These are phyloP conservation scores for Athripsodes cinereus DNA, from an alignment of 2,888 invertebrate species.

Conservation along the genomic window DNA sequence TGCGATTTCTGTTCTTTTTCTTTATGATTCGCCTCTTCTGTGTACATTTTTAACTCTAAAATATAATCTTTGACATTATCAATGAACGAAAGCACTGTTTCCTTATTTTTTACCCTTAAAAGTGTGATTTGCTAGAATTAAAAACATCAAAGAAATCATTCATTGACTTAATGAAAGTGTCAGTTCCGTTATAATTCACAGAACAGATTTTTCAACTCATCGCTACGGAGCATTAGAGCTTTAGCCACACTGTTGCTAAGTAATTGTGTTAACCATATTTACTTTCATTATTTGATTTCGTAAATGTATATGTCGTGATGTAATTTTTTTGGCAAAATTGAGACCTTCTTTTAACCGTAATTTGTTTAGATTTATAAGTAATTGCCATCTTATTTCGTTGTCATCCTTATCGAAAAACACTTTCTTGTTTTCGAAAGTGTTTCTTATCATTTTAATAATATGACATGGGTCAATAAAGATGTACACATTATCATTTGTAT, in stretches of 20 bases:
- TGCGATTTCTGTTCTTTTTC: not conserved
- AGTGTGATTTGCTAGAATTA: constrained; percentile 6
- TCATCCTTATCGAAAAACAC: too few relatives aligned
- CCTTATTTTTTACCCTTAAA: constrained; percentile 3
- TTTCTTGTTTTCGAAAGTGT: not conserved
- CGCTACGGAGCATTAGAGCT: not conserved
- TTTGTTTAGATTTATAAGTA: constrained; percentile 20
- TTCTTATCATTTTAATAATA: not conserved
- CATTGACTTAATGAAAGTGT: constrained; percentile 24
- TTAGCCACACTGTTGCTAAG: constrained; percentile 12
- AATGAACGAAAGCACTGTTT: constrained; percentile 3
- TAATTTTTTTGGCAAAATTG: constrained; percentile 25
- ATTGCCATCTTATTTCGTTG: constrained; percentile 14
- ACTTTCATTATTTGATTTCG: constrained; percentile 26
- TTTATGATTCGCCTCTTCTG: constrained; percentile 5
- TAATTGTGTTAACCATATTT: constrained; percentile 20
- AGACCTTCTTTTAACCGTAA: constrained; percentile 18
- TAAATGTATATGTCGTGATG: constrained; percentile 21
- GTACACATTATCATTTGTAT: too few relatives aligned
- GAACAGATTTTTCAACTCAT: not conserved
- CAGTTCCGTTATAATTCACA: not conserved
- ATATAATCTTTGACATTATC: constrained; percentile 8
- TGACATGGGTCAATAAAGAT: too few relatives aligned
- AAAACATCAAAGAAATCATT: constrained; percentile 30
- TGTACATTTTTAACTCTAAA: not conserved